Percentiles rank a stretch among this genome's conserved stretches.
Conservation (phyloP, 1,140 invertebrate genomes). For the Tyrophagus putrescentiae region DNA sequence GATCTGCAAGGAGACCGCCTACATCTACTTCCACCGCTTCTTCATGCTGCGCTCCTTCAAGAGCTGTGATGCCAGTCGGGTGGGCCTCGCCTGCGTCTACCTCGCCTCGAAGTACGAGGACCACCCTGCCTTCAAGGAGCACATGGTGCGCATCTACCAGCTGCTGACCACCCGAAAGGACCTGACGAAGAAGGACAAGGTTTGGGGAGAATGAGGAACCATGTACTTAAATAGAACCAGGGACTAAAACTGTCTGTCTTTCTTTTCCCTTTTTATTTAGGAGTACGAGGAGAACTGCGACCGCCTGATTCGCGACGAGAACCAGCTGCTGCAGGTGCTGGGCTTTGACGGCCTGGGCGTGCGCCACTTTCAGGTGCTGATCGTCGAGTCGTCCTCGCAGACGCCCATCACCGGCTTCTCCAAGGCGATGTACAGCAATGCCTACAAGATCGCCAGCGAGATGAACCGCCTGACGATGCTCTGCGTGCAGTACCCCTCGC, state of each 20-base stretch:
- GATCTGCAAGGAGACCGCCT: constrained; percentile 10
- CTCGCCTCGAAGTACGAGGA: constrained; percentile 11
- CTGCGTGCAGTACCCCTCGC: constrained; percentile 1
- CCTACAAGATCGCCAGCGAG: background rate
- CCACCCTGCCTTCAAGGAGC: background rate
- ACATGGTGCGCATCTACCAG: background rate
- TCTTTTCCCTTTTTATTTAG: background rate
- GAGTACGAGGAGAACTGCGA: constrained; percentile 7
- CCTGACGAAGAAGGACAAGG: constrained; percentile 7
- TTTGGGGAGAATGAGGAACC: too few species aligned
- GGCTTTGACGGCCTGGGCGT: constrained; percentile 4
- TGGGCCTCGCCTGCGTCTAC: background rate
- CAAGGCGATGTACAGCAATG: background rate
- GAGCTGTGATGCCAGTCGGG: background rate
- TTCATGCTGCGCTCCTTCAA: constrained; percentile 10
- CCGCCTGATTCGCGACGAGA: constrained; percentile 6
- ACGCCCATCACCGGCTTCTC: background rate
- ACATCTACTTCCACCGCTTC: constrained; percentile 10
- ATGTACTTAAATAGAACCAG: too few species aligned
- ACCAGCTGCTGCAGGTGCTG: constrained; percentile 2
- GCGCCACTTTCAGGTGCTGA: constrained; percentile 1
- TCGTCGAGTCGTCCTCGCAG: background rate
- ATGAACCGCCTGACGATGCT: constrained; percentile 4
- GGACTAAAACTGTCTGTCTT: too few species aligned
- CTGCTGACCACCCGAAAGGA: background rate